Conservation (phyloP, 2,797 vertebrate genomes). For the Zenarchopterus dispar region DNA sequence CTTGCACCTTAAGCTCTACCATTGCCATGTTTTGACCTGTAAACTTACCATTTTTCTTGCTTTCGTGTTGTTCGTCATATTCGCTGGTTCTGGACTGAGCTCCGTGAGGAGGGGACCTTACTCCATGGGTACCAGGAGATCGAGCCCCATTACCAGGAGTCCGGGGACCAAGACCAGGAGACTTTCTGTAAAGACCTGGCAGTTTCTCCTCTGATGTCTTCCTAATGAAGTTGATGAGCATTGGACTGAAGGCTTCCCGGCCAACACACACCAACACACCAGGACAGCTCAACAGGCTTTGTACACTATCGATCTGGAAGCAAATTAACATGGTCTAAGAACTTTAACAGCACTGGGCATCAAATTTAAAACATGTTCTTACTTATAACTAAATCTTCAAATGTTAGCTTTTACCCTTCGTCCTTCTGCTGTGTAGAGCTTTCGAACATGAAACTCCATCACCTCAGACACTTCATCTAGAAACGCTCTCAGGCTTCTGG, state of each 20-base stretch:
- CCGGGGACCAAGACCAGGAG: conserved; percentile 58
- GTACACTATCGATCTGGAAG: conserved; percentile 87
- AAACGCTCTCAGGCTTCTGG: conserved; percentile 85
- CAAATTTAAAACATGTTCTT: neutral
- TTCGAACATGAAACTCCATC: conserved; percentile 89
- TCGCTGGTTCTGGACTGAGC: conserved; percentile 78
- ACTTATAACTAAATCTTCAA: neutral
- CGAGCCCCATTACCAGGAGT: conserved; percentile 69
- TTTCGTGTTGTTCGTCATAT: conserved; percentile 80
- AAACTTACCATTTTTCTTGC: conserved; percentile 77
- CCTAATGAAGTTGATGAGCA: conserved; percentile 75
- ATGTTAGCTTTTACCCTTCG: conserved; percentile 82
- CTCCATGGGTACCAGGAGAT: conserved; percentile 61
- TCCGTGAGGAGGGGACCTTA: conserved; percentile 66
- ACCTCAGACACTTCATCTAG: conserved; percentile 90
- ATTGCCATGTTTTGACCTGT: neutral
- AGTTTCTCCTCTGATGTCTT: conserved; percentile 83
- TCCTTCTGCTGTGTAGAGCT: conserved; percentile 88
- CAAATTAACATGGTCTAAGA: conserved; percentile 13
- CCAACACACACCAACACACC: conserved; percentile 87
- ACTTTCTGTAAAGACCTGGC: conserved; percentile 72
- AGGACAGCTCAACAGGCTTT: conserved; percentile 84
- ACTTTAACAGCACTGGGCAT: neutral
- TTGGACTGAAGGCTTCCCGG: conserved; percentile 85
- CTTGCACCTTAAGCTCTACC: neutral